These are phyloP conservation scores for Pangasius sanitwongsei DNA, from an alignment of 2,797 vertebrate species.

Conservation along the genomic window DNA sequence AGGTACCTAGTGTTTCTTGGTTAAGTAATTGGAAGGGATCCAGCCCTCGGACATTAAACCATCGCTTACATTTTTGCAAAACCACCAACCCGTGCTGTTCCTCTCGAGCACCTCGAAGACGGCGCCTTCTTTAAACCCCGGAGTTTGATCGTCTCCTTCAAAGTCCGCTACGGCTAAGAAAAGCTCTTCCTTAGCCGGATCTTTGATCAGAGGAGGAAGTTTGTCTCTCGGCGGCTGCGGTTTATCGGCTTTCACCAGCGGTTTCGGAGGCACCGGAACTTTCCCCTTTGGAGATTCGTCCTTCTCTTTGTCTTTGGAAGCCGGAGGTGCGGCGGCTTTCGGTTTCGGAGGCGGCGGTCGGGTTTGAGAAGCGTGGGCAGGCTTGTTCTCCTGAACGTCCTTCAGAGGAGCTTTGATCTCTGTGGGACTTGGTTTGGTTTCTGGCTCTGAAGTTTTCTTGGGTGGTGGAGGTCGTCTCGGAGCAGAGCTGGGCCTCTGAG, in stretches of 20 bases:
- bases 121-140: conserved; percentile 92
- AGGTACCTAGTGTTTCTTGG: conserved; percentile 87
- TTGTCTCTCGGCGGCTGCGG: conserved; percentile 80
- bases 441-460: conserved; percentile 80
- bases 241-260: conserved; percentile 80
- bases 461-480: conserved; percentile 94
- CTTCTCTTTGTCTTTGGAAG: conserved; percentile 70
- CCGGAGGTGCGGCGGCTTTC: conserved; percentile 73
- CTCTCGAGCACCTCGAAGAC: conserved; percentile 93
- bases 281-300: conserved; percentile 80
- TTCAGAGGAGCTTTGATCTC: conserved; percentile 74
- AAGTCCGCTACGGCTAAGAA: conserved; percentile 94
- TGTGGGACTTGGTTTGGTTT: conserved; percentile 62
- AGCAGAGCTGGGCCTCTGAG: conserved; percentile 82
- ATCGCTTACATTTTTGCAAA: conserved; percentile 89
- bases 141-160: conserved; percentile 91
- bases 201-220: conserved; percentile 78
- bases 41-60: conserved; percentile 88
- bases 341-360: conserved; percentile 85
- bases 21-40: conserved; percentile 98
- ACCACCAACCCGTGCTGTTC: conserved; percentile 96
- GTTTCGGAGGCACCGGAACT: conserved; percentile 77
- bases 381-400: conserved; percentile 75
- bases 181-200: conserved; percentile 80
- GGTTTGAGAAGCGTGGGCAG: conserved; percentile 63